Conservation (phyloP, 2,888 invertebrate genomes). For the Melanotus villosus region DNA sequence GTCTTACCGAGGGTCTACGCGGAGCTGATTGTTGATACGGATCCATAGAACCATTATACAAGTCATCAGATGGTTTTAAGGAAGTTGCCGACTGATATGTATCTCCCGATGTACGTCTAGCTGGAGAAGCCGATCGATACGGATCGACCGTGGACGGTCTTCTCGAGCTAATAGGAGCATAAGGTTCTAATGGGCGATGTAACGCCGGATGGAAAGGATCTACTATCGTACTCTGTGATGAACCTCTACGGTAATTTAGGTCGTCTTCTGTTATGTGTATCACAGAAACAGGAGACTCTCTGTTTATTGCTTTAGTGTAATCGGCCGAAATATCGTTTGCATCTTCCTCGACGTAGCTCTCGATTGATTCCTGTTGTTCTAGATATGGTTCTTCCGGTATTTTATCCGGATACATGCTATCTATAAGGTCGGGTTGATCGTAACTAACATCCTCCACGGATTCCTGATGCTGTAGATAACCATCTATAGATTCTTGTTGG, state of each 20-base stretch:
- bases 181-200: slow-evolving; percentile 51
- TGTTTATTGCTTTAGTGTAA: slow-evolving; percentile 63
- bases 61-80: slow-evolving; percentile 54
- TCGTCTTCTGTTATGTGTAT: slow-evolving; percentile 66
- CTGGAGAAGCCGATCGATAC: slow-evolving; percentile 67
- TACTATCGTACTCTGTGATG: slow-evolving; percentile 70
- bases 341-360: slow-evolving; percentile 69
- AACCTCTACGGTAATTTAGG: slow-evolving; percentile 60
- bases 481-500: slow-evolving; percentile 69
- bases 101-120: slow-evolving; percentile 66
- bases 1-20: slow-evolving; percentile 53
- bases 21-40: slow-evolving; percentile 50
- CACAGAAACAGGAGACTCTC: slow-evolving; percentile 68
- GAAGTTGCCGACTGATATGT: slow-evolving; percentile 50
- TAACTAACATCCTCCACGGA: slow-evolving; percentile 27
- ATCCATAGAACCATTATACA: slow-evolving; percentile 55
- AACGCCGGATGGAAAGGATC: slow-evolving; percentile 71
- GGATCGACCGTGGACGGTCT: slow-evolving; percentile 51
- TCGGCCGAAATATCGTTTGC: slow-evolving; percentile 56
- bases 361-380: slow-evolving; percentile 67
- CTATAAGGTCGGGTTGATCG: slow-evolving; percentile 6
- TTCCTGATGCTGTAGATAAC: slow-evolving; percentile 50
- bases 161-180: slow-evolving; percentile 51
- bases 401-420: slow-evolving; percentile 39
- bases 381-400: slow-evolving; percentile 47